Evolutionary conservation across 1,140 invertebrate species (phyloP).

Genomic region (Drosophila miranda): DNA sequence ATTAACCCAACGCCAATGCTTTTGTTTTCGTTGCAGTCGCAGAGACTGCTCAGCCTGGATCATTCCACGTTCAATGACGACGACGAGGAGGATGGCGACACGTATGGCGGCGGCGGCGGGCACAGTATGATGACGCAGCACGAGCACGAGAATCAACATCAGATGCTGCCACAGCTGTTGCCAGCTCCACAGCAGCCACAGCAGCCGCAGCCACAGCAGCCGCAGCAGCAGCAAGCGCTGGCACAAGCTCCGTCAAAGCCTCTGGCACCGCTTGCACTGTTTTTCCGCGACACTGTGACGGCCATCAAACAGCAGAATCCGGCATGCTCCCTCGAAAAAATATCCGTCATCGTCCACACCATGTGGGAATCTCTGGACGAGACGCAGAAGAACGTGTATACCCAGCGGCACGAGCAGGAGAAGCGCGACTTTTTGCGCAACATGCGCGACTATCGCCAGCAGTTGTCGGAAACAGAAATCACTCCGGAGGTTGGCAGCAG

Average conservation of each 20-base stretch:
- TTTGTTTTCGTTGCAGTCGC: too few species aligned
- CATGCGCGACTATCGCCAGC: conserved; percentile 92
- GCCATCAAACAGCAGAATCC: conserved; percentile 98
- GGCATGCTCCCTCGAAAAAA: conserved; percentile 98
- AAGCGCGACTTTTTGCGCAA: conserved; percentile 98
- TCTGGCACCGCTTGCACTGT: conserved; percentile 97
- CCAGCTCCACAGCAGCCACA: conserved; percentile 15
- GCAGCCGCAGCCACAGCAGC: too few species aligned
- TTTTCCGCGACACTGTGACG: conserved; percentile 98
- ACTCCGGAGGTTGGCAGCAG: neutral
- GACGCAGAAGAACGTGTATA: conserved; percentile 97
- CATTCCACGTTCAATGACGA: too few species aligned
- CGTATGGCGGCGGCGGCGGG: conserved; percentile 20
- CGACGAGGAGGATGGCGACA: too few species aligned
- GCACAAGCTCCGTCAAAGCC: conserved; percentile 94
- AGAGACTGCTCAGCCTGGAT: too few species aligned
- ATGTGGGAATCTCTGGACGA: conserved; percentile 98
- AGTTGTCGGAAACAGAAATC: conserved; percentile 77
- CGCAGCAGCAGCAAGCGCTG: conserved; percentile 8
- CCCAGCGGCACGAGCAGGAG: conserved; percentile 97
- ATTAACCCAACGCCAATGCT: too few species aligned
- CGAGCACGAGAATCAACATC: conserved; percentile 27
- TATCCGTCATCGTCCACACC: conserved; percentile 98
- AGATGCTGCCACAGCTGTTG: conserved; percentile 4
- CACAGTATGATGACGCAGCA: conserved; percentile 11